Base-by-base conservation (phyloP, 2,888 invertebrate genomes). In the Agrochola circellaris region DNA sequence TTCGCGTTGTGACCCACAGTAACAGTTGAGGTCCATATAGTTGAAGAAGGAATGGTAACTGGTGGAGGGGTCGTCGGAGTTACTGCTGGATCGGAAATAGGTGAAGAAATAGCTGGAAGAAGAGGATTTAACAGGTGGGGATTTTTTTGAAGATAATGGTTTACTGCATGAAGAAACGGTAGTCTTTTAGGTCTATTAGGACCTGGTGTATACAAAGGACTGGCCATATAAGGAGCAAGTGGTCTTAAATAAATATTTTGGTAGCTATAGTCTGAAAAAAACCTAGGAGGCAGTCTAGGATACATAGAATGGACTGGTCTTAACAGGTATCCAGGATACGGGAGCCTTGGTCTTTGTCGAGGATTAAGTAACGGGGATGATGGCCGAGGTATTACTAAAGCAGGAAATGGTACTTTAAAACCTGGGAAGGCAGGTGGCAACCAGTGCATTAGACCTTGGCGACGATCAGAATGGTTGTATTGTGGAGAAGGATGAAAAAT, bases 201-300 rank as follows among this genome's bases (percentile, higher is more conserved):
- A 56, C 1, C 23, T 38, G 30, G n/a, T 23, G 5, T 6, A 23
- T 30, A 11, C 15, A 3, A 15, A 48, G 17, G 7, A 15, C 7
- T 30, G 11, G 15, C 0, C 8, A 26, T 13, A 30, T 51, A 26
- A 23, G 6, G 30, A 9, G 4, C 17, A 17, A 23, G n/a, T 9
- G 56, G 58, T 58, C 11, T 45, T 0, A 74, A 45, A 58, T 74
- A 74, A 20, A 58, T 11, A 45, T 73, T 74, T 23, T 73, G 58
- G 26, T 34, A 34, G 20, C 9, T 30, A 8, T n/a, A 20, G 13
- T 42, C n/a, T 42, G 58, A 15, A 20, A 34, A 5, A n/a, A 68
- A 30, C 1, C 9, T 45, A n/a, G 20, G 48, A 30, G 48, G 56
- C 20, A 1, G n/a, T n/a, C 1, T 17, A 26, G 45, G 34, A 48